A percentile compares a stretch with the other conserved stretches of the same genome.
Conservation (phyloP, 2,797 vertebrate species). For the Hydrolagus colliei region DNA sequence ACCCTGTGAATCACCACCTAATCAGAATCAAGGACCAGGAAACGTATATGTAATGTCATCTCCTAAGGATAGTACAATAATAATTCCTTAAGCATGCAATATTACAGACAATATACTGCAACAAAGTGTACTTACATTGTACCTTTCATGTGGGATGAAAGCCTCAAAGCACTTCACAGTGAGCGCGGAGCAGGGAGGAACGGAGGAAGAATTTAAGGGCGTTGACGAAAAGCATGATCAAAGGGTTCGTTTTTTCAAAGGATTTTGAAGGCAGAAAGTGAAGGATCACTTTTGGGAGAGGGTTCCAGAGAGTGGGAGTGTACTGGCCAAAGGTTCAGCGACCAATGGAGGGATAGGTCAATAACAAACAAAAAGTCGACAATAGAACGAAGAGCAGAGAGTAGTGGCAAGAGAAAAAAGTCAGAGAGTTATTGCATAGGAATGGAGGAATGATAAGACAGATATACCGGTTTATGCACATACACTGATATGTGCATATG, state of each 20-base stretch:
- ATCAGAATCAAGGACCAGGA: neutral
- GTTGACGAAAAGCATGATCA: neutral
- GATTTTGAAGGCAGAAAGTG: neutral
- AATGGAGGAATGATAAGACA: too few species aligned
- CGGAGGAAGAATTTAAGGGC: neutral
- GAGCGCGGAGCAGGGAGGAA: neutral
- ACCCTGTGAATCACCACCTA: neutral
- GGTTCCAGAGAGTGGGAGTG: neutral
- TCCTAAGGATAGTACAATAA: neutral
- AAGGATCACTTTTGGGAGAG: neutral
- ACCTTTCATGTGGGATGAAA: neutral
- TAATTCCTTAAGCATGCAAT: neutral
- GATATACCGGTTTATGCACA: too few species aligned
- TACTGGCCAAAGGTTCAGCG: neutral
- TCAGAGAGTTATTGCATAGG: too few species aligned
- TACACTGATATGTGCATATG: too few species aligned
- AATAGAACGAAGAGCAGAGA: too few species aligned
- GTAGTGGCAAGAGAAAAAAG: too few species aligned
- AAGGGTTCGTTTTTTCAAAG: neutral
- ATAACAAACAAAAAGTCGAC: neutral
- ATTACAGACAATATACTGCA: neutral
- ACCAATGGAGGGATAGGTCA: neutral
- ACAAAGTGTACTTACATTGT: neutral
- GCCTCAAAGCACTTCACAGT: neutral
- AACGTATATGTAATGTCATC: neutral